These are phyloP conservation scores for Chelonus formosanus DNA, from an alignment of 2,888 invertebrate species.

Conservation along the genomic window DNA sequence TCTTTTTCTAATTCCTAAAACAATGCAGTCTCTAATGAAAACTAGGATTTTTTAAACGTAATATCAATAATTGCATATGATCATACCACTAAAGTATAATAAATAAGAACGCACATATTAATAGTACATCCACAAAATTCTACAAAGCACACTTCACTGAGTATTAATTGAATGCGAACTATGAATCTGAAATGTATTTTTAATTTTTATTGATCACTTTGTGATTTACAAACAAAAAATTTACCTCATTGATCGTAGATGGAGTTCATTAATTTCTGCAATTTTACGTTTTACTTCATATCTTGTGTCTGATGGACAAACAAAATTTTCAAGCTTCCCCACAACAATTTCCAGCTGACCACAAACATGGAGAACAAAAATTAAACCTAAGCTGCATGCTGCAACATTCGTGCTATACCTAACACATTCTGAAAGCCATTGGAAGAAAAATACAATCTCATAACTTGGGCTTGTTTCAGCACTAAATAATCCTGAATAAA, in stretches of 20 bases:
- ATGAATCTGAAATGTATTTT: slow-evolving; percentile 47
- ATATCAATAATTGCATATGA: not conserved
- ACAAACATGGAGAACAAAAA: slow-evolving; percentile 56
- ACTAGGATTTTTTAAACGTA: not conserved
- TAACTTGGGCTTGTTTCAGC: slow-evolving; percentile 50
- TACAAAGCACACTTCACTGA: slow-evolving; percentile 54
- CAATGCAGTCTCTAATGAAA: not conserved
- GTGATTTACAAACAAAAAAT: too few relatives aligned
- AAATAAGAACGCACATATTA: slow-evolving; percentile 58
- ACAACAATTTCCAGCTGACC: slow-evolving; percentile 54
- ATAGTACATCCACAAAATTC: slow-evolving; percentile 57
- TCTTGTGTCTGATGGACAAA: slow-evolving; percentile 30
- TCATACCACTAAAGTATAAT: slow-evolving; percentile 54
- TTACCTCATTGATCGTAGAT: slow-evolving; percentile 39
- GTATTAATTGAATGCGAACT: slow-evolving; percentile 46
- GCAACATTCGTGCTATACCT: slow-evolving; percentile 52
- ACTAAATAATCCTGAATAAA: slow-evolving; percentile 49
- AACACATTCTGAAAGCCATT: slow-evolving; percentile 51
- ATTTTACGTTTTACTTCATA: slow-evolving; percentile 26
- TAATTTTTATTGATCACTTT: too few relatives aligned
- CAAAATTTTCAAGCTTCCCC: slow-evolving; percentile 41
- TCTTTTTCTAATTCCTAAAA: too few relatives aligned
- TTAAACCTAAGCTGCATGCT: slow-evolving; percentile 52
- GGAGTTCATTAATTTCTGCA: slow-evolving; percentile 48
- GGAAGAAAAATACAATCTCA: slow-evolving; percentile 52